Evolutionary conservation across 2,888 invertebrate genomes (phyloP), one percentile per base, ranked within the genome.

Genomic region (Eupithecia subfuscata): DNA sequence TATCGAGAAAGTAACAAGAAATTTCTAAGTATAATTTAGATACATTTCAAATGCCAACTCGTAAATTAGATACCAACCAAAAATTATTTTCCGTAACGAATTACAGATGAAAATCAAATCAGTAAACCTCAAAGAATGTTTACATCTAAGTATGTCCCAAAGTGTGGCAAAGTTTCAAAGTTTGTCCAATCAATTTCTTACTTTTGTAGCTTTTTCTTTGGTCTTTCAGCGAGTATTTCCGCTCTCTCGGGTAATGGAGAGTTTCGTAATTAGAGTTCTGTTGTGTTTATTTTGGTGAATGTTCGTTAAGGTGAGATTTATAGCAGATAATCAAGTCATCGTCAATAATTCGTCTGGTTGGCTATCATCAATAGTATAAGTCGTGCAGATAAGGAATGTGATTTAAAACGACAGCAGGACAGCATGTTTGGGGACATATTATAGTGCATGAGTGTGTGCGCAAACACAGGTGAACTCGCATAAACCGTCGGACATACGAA

Each of bases 131-230:
- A 34, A 64, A 34, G 18, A 64, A 18, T 34, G 64, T 64, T 64
- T 34, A 64, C 64, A 64, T 64, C 34, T 64, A 34, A 34, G 34
- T 34, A 34, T 34, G 64, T 64, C 64, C 64, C 64, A 64, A 34
- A 34, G 34, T 18, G 64, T 18, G 22, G 18, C 64, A 18, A 34
- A 64, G 64, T 64, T 34, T 64, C 34, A 22, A 64, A 34, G 64
- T 64, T 64, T 64, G 34, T 18, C 64, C 18, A 64, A 64, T 64
- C 64, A 30, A 64, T 64, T 64, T 64, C 34, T 64, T 18, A 34
- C 64, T 64, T 34, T 18, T 34, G 64, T 60, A 60, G 60, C 60
- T 60, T 60, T 22, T 60, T 60, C 60, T 60, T 60, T 25, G 25
- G 22, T 14, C 22, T 25, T 60, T 60, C 25, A 14, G 12, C 25